Conservation (phyloP, 2,113 vertebrate genomes). For the Sinocyclocheilus anshuiensis region DNA sequence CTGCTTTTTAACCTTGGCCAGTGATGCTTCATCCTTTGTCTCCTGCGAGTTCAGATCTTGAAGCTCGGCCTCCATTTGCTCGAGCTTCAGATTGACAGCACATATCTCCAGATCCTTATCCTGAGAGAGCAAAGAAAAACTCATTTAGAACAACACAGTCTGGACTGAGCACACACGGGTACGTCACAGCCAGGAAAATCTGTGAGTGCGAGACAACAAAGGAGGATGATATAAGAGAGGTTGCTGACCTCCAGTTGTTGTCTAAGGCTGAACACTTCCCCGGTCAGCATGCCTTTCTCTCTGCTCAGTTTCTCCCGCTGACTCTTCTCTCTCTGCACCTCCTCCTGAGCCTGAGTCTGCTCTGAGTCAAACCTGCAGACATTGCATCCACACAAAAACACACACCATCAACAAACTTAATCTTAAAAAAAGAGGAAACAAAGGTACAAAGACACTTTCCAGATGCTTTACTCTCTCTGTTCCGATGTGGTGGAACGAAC, state of each 20-base stretch:
- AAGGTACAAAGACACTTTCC: neutral
- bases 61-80: slow-evolving; percentile 89
- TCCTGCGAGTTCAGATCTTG: slow-evolving; percentile 95
- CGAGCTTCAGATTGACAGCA: slow-evolving; percentile 84
- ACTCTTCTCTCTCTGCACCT: slow-evolving; percentile 86
- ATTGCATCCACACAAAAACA: slow-evolving; percentile 13
- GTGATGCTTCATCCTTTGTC: slow-evolving; percentile 92
- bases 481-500: neutral
- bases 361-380: slow-evolving; percentile 88
- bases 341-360: slow-evolving; percentile 85
- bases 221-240: neutral
- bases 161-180: neutral
- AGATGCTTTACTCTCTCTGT: slow-evolving; percentile 3
- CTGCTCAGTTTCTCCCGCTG: slow-evolving; percentile 88
- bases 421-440: neutral
- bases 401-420: neutral
- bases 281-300: slow-evolving; percentile 88
- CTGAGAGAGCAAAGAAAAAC: slow-evolving; percentile 65
- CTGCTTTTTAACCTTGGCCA: slow-evolving; percentile 94
- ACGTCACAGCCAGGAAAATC: slow-evolving; percentile 10
- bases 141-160: neutral
- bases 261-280: slow-evolving; percentile 86
- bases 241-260: slow-evolving; percentile 88
- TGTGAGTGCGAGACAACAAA: slow-evolving; percentile 17
- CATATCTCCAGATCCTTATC: slow-evolving; percentile 90